Conservation (phyloP, 2,888 invertebrate genomes). For the Petrolisthes cinctipes region DNA sequence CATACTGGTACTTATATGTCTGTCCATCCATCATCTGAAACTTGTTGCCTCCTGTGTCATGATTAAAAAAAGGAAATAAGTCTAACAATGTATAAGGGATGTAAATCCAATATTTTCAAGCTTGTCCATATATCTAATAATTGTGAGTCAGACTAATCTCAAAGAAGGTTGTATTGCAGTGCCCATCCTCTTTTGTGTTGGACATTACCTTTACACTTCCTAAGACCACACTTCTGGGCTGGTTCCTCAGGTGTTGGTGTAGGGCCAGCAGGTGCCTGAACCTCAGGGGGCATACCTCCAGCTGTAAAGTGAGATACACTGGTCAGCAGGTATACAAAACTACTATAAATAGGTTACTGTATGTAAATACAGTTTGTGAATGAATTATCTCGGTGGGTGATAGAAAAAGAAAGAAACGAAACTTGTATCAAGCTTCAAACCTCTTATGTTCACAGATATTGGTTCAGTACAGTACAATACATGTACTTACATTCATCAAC, state of each 20-base stretch:
- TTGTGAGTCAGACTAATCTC: background rate
- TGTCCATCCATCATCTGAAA: slow-evolving; percentile 43
- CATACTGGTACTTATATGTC: slow-evolving; percentile 50
- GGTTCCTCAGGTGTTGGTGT: slow-evolving; percentile 6
- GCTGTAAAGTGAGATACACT: no score
- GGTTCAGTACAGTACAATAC: background rate
- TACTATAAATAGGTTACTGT: no score
- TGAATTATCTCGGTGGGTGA: no score
- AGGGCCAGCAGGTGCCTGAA: background rate
- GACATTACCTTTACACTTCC: slow-evolving; percentile 28
- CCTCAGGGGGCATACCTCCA: background rate
- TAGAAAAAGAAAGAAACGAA: no score
- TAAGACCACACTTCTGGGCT: slow-evolving; percentile 24
- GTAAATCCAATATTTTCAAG: background rate
- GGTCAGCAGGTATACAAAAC: no score
- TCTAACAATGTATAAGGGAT: background rate
- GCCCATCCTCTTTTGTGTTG: background rate
- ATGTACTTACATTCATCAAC: background rate
- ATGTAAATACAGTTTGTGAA: no score
- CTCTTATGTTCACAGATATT: background rate
- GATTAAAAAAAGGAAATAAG: no score
- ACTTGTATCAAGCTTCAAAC: background rate
- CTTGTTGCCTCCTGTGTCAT: slow-evolving; percentile 10
- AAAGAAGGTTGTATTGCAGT: background rate
- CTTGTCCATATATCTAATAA: no score